Base-by-base conservation (phyloP, 2,888 invertebrate genomes). In the Leptopilina syphax region DNA sequence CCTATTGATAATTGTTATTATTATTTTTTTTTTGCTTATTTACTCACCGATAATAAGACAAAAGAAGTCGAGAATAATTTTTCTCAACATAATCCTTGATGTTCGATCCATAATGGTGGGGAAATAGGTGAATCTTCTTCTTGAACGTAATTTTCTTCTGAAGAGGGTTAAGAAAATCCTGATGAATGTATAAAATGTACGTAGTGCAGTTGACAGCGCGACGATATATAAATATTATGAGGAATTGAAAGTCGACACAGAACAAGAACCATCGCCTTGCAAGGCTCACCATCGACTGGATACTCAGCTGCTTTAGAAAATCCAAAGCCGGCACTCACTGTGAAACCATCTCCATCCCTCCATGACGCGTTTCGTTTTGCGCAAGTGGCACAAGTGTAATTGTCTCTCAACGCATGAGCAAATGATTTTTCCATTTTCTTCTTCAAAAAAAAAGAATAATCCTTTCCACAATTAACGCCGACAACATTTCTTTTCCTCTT, bases 51-150 rank as follows among this genome's bases (percentile, higher is more conserved):
- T 57, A n/a, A 73, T 34, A 73, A 73, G 73, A 34, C 73, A 73
- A 34, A 73, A 73, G 34, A 73, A 57, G 27, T 73, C 73, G 27
- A 73, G 73, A 34, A 73, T 41, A n/a, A 73, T 73, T 34, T 73
- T 73, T 34, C 73, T 27, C 57, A 73, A 73, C 73, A 73, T 73
- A 73, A 73, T 73, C 73, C 73, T 73, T 73, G 73, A 73, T 8
- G 57, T 57, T 41, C 73, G 54, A 34, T 73, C 73, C 73, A 73
- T 73, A 24, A 6, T 73, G 73, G 13, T 54, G 13, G 57, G n/a
- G 57, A 57, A 27, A 8, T 57, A 73, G 34, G 9, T 54, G 27
- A 34, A 9, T n/a, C 34, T 24, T 50, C 50, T 50, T 50, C 50
- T 50, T 50, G 50, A 50, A 57, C 73, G 34, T 34, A 57, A 9